phyloP scores from a whole-genome alignment of 2,113 vertebrate species.

The Nansenia antarctica region DNA sequence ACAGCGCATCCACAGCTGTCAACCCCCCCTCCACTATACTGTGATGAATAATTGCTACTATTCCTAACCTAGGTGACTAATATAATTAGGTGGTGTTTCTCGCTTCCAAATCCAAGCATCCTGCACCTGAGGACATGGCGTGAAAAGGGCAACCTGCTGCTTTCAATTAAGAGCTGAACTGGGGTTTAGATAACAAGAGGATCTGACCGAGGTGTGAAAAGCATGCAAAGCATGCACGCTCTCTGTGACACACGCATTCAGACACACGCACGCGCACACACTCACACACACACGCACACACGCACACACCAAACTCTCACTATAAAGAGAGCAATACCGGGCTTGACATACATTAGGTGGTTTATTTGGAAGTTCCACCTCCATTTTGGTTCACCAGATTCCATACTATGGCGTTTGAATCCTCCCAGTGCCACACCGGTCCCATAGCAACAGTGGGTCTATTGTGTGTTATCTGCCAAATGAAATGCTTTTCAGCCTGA shows the following conservation, averaged over 20 bases:
- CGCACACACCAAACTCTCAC: not conserved
- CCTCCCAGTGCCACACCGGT: not conserved
- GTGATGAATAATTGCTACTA: conserved; percentile 26
- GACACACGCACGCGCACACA: not conserved
- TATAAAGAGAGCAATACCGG: conserved; percentile 8
- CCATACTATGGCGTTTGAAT: not conserved
- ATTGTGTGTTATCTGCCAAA: conserved; percentile 25
- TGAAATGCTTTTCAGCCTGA: conserved; percentile 16
- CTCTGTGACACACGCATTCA: not conserved
- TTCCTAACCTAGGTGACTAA: conserved; percentile 27
- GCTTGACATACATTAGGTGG: conserved; percentile 27
- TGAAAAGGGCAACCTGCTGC: conserved; percentile 40
- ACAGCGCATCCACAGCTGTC: conserved; percentile 14
- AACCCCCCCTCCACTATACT: conserved; percentile 27
- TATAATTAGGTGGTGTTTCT: conserved; percentile 46
- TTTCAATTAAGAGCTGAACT: conserved; percentile 49
- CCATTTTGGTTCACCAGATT: not conserved
- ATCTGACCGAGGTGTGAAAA: conserved; percentile 44
- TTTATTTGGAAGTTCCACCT: conserved; percentile 23
- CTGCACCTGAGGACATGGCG: conserved; percentile 26
- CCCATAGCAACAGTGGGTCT: conserved; percentile 14
- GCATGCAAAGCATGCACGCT: conserved; percentile 27
- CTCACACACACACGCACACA: not conserved
- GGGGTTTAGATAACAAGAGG: conserved; percentile 23
- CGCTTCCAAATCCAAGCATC: conserved; percentile 19